Base-by-base conservation (phyloP, 1,140 invertebrate species). In the Bicyclus anynana region DNA sequence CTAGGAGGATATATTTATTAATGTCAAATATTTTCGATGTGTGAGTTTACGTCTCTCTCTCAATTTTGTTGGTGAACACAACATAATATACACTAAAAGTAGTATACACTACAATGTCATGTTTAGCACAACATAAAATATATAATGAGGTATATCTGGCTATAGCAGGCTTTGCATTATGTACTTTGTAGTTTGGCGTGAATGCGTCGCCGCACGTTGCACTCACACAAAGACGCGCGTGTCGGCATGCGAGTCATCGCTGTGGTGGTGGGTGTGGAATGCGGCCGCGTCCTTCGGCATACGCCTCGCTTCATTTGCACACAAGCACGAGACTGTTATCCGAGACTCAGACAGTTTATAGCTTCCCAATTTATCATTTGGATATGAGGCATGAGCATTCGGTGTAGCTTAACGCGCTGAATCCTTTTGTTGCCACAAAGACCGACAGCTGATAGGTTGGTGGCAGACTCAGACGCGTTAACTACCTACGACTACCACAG, bases 221-320 rank as follows among this genome's bases (percentile, higher is more conserved):
- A 63, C 72, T 63, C 65, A 62, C 71, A 69, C 63, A 79, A 64
- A 68, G 52, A 13, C 33, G 55, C 63, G 49, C 65, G 63, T 74
- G 74, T 76, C 53, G 77, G 77, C 81, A 84, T 84, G 80, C 81
- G 72, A 83, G 80, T 73, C 79, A 76, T 75, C 72, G 59, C 51
- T 74, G 77, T 79, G 60, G 65, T 73, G 64, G 76, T 75, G 79
- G 74, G 70, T 56, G 73, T 58, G 83, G 83, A 86, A 86, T 86
- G 83, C 83, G 83, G 78, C 74, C 83, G 72, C 81, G 83, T 86
- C 83, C 83, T 86, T 86, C 83, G 77, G 58, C 46, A 53, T 68
- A 74, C 65, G 58, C 63, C 68, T 72, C 75, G 72, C 67, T 77
- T 81, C 79, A 86, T 84, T 84, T 86, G 83, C 83, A 84, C 80